phyloP scores from a whole-genome alignment of 2,113 vertebrate genomes.

The Oryzias curvinotus region DNA sequence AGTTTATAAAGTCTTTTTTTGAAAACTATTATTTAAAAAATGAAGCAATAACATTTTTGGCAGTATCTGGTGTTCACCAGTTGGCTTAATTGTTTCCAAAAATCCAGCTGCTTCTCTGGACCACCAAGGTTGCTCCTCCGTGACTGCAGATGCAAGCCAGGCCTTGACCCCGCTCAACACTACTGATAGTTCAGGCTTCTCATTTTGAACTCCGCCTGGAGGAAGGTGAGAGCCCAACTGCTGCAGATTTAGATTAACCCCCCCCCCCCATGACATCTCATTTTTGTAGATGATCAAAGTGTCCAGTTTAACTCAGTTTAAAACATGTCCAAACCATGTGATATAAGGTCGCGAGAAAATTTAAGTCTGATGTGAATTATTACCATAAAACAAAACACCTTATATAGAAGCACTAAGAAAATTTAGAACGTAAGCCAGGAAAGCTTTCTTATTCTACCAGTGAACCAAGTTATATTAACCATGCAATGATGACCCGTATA shows the following conservation, averaged over 20 bases:
- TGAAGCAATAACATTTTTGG: neutral
- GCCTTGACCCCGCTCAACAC: constrained; percentile 40
- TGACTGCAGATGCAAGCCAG: constrained; percentile 61
- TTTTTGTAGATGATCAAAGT: constrained; percentile 51
- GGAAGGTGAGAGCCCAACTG: constrained; percentile 40
- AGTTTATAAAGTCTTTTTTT: neutral
- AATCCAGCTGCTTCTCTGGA: constrained; percentile 27
- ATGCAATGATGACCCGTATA: too few relatives aligned
- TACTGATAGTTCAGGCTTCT: constrained; percentile 42
- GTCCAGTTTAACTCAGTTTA: constrained; percentile 16
- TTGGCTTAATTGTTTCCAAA: constrained; percentile 12
- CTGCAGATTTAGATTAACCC: constrained; percentile 24
- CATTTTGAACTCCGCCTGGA: constrained; percentile 40
- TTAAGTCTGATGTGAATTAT: constrained; percentile 15
- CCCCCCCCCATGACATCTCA: constrained; percentile 25
- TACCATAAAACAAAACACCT: constrained; percentile 6
- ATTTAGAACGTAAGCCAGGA: neutral
- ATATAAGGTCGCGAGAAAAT: constrained; percentile 16
- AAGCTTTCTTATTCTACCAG: too few relatives aligned
- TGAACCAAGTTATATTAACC: too few relatives aligned
- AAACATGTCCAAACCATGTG: constrained; percentile 19
- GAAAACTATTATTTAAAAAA: neutral
- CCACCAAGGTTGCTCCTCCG: constrained; percentile 33
- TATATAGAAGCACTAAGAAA: neutral
- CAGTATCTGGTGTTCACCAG: constrained; percentile 5